phyloP scores from a whole-genome alignment of 1,140 invertebrate species.

The Ips nitidus region DNA sequence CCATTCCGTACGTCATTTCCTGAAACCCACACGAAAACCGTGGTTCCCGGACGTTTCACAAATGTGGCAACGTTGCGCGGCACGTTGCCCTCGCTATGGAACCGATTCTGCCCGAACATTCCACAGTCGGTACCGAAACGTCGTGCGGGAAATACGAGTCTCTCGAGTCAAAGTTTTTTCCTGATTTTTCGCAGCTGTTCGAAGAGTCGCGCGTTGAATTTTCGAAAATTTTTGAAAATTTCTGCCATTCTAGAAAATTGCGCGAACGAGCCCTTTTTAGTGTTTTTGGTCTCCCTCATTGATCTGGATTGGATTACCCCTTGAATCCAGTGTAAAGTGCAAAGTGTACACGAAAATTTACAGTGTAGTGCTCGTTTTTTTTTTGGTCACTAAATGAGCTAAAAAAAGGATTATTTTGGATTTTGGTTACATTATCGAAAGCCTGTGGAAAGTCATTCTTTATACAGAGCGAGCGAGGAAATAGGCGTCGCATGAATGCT shows the following conservation, averaged over 20 bases:
- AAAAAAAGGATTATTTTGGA: conserved; percentile 3
- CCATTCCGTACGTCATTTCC: background rate
- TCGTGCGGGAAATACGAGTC: conserved; percentile 7
- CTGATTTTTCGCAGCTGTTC: background rate
- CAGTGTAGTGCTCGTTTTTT: conserved; percentile 19
- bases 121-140: conserved; percentile 23
- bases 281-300: background rate
- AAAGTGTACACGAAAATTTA: background rate
- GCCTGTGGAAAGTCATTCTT: background rate
- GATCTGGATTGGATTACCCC: conserved; percentile 10
- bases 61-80: conserved; percentile 24
- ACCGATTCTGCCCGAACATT: conserved; percentile 29
- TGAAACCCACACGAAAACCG: background rate
- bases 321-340: conserved; percentile 14
- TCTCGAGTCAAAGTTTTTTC: background rate
- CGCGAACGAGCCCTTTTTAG: background rate
- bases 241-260: background rate
- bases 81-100: conserved; percentile 32
- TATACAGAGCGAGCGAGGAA: conserved; percentile 8
- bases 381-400: background rate
- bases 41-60: background rate
- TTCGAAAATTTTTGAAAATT: background rate
- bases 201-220: background rate
- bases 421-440: background rate
- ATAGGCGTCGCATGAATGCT: conserved; percentile 26